These are phyloP conservation scores for Melanocharis versteri DNA, from an alignment of 2,113 vertebrate genomes.

Conservation along the genomic window DNA sequence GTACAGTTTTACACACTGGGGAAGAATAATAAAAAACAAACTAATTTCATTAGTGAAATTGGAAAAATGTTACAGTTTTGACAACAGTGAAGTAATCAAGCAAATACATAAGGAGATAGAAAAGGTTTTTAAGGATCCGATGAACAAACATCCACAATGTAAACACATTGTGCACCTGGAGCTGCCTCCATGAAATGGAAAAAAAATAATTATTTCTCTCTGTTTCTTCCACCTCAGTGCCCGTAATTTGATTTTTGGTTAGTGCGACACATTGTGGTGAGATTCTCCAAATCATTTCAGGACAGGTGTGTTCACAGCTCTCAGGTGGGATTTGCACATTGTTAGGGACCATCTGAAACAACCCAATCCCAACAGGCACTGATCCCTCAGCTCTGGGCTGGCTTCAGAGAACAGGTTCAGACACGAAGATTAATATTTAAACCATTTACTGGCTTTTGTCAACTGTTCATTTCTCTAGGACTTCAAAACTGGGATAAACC, in stretches of 20 bases:
- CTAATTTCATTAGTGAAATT: not conserved
- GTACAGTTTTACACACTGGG: not conserved
- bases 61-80: not conserved
- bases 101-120: not conserved
- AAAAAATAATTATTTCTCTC: not conserved
- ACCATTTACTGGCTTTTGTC: not conserved
- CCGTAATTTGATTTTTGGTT: not conserved
- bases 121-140: not conserved
- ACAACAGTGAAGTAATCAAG: slow-evolving; percentile 16
- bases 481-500: not conserved
- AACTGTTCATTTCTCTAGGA: not conserved
- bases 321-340: not conserved
- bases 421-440: not conserved
- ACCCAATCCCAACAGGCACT: not conserved
- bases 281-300: not conserved
- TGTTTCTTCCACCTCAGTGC: not conserved
- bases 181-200: not conserved
- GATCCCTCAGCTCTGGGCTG: not conserved
- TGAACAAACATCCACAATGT: not conserved
- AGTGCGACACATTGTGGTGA: not conserved
- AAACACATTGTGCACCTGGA: not conserved
- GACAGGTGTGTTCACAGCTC: not conserved
- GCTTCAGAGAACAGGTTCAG: not conserved
- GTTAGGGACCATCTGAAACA: not conserved
- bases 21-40: slow-evolving; percentile 36